Percentiles rank a stretch among this genome's conserved stretches.
phyloP scores from a whole-genome alignment of 1,140 invertebrate species.

The Zaprionus capensis region DNA sequence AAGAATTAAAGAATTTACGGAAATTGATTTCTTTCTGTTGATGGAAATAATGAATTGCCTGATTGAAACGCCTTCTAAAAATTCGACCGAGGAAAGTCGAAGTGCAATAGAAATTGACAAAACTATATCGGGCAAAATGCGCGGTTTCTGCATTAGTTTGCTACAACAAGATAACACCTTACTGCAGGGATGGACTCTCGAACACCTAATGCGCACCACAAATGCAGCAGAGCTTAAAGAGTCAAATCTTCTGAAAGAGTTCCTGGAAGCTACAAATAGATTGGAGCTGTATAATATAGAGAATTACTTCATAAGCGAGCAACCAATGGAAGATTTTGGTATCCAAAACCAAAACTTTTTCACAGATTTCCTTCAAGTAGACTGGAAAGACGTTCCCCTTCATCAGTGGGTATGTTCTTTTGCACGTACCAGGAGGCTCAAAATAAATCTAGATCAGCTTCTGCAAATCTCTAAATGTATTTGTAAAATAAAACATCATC shows the following conservation, averaged over 20 bases:
- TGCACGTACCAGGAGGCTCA: neutral
- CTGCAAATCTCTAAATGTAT: slow-evolving; percentile 43
- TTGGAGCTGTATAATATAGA: slow-evolving; percentile 2
- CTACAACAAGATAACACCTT: neutral
- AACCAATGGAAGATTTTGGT: neutral
- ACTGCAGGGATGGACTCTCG: neutral
- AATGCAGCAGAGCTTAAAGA: too few species aligned
- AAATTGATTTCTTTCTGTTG: neutral
- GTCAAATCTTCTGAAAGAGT: neutral
- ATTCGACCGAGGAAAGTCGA: rapidly evolving
- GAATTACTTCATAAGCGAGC: neutral
- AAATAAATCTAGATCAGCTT: slow-evolving; percentile 33
- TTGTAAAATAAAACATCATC: slow-evolving; percentile 47
- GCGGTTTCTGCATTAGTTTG: neutral
- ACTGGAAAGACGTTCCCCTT: neutral
- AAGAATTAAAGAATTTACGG: neutral
- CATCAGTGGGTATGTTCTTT: slow-evolving; percentile 31
- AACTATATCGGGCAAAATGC: too few species aligned
- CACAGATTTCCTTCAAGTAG: neutral
- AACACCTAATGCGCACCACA: neutral
- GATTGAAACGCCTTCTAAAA: neutral
- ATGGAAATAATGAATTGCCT: neutral
- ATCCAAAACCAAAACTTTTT: neutral
- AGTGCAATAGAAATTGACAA: neutral
- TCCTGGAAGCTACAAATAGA: slow-evolving; percentile 3